phyloP scores from a whole-genome alignment of 2,888 invertebrate species.

The Apodemia duryi region DNA sequence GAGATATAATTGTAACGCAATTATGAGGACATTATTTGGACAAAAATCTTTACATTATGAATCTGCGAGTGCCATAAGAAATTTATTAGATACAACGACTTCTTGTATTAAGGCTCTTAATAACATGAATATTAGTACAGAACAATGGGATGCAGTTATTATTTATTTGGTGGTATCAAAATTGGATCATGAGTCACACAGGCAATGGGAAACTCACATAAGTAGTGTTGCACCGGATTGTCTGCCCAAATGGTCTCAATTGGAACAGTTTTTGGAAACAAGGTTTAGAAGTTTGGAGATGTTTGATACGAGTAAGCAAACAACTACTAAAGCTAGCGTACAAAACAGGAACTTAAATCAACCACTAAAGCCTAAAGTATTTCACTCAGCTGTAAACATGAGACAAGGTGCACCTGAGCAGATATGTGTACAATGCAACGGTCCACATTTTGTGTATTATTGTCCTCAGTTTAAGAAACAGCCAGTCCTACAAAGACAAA shows the following conservation, averaged over 20 bases:
- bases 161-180: constrained; percentile 28
- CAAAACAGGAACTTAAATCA: too few relatives aligned
- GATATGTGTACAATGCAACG: too few relatives aligned
- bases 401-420: too few relatives aligned
- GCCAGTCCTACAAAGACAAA: neutral
- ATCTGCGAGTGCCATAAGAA: constrained; percentile 23
- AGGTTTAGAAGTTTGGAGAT: constrained; percentile 4
- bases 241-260: too few relatives aligned
- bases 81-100: constrained; percentile 29
- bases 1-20: constrained; percentile 28
- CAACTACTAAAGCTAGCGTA: too few relatives aligned
- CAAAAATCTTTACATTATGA: constrained; percentile 25
- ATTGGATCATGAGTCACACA: constrained; percentile 24
- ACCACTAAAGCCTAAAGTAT: neutral
- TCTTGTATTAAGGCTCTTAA: constrained; percentile 27
- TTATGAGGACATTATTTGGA: constrained; percentile 28
- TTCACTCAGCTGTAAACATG: neutral
- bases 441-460: too few relatives aligned
- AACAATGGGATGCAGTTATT: constrained; percentile 27
- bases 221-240: too few relatives aligned
- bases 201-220: constrained; percentile 21
- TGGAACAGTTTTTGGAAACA: too few relatives aligned
- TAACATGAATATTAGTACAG: constrained; percentile 26
- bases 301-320: neutral
- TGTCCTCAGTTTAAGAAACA: too few relatives aligned